A percentile compares a stretch with the other conserved stretches of the same genome.
Conservation (phyloP, 1,140 invertebrate genomes). For the Hylaeus volcanicus region DNA sequence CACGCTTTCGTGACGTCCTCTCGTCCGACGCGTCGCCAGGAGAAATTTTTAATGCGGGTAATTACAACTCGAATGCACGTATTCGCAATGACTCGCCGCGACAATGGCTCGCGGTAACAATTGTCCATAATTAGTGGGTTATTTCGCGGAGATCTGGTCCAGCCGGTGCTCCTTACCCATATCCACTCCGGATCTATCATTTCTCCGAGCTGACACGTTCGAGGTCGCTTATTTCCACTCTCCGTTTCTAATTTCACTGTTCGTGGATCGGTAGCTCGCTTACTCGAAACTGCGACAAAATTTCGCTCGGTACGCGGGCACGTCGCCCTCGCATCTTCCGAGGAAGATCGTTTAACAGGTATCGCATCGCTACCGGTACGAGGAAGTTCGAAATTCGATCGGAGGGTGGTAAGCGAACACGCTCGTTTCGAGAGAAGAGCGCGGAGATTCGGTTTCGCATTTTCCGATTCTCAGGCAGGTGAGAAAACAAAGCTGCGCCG, state of each 20-base stretch:
- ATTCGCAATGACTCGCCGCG: conserved; percentile 3
- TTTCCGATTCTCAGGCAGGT: conserved; percentile 54
- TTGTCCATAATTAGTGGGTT: conserved; percentile 16
- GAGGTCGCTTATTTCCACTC: neutral
- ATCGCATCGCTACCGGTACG: too few species aligned
- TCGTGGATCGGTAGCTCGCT: too few species aligned
- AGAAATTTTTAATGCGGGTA: conserved; percentile 30
- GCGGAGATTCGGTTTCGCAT: conserved; percentile 51
- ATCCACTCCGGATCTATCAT: neutral
- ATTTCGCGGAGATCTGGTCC: conserved; percentile 14
- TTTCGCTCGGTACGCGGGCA: too few species aligned
- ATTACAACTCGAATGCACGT: conserved; percentile 20
- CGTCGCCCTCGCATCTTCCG: too few species aligned
- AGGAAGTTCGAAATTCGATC: neutral
- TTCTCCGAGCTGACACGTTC: too few species aligned
- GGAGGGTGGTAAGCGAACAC: neutral
- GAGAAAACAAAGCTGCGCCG: conserved; percentile 56
- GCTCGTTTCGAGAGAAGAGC: neutral
- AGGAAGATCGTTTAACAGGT: too few species aligned
- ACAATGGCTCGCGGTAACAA: conserved; percentile 15
- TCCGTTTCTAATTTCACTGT: too few species aligned
- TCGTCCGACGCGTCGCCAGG: neutral
- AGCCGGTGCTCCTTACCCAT: neutral
- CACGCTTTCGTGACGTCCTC: conserved; percentile 17
- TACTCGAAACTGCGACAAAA: too few species aligned